These are phyloP conservation scores for Odontophorus gujanensis DNA, from an alignment of 2,113 vertebrate genomes.

Conservation along the genomic window DNA sequence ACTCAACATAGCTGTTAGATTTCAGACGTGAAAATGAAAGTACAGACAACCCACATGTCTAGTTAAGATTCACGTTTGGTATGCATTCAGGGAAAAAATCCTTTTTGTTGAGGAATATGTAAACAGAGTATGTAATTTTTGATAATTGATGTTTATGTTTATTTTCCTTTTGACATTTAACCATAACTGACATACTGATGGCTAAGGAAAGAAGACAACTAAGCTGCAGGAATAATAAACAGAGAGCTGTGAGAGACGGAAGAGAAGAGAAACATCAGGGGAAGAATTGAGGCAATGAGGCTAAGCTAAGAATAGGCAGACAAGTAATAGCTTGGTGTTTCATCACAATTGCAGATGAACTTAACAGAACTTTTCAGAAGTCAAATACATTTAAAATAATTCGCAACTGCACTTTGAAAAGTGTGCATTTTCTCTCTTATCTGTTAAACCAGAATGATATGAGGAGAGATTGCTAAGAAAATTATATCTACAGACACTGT, in stretches of 20 bases:
- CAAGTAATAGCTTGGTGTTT: neutral
- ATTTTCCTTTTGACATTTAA: slow-evolving; percentile 32
- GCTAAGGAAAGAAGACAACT: slow-evolving; percentile 9
- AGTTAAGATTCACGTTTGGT: neutral
- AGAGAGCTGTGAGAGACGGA: neutral
- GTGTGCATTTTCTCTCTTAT: neutral
- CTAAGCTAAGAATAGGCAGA: neutral
- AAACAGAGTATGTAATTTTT: slow-evolving; percentile 36
- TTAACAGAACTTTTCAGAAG: neutral
- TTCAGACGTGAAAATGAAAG: slow-evolving; percentile 25
- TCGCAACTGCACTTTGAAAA: neutral
- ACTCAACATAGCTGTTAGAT: neutral
- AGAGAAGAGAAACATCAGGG: neutral
- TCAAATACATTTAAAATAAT: neutral
- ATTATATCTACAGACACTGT: neutral
- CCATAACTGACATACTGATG: neutral
- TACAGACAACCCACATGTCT: neutral
- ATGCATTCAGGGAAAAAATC: neutral
- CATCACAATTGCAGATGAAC: neutral
- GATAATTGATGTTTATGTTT: slow-evolving; percentile 29
- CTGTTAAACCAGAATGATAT: neutral
- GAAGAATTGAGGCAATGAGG: neutral
- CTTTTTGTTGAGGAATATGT: neutral
- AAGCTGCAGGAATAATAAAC: slow-evolving; percentile 48
- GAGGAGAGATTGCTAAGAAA: neutral